Conservation (phyloP, 1,140 invertebrate genomes). For the Drosophila kikkawai region DNA sequence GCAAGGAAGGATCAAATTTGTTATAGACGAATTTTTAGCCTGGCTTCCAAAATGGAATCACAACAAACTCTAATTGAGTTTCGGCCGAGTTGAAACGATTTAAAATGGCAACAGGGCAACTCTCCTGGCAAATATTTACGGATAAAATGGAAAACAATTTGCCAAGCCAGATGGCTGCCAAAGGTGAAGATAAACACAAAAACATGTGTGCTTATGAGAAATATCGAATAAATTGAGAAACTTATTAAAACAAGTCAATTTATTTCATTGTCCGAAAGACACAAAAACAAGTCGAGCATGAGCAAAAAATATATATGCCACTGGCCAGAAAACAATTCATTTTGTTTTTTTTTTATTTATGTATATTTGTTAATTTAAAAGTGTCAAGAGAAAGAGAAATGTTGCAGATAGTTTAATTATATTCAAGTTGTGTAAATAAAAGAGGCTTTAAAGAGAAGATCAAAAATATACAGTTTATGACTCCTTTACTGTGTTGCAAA, state of each 20-base stretch:
- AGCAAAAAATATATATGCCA: not conserved
- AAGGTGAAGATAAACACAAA: slow-evolving; percentile 34
- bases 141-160: slow-evolving; percentile 42
- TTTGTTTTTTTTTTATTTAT: not conserved
- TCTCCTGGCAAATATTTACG: slow-evolving; percentile 20
- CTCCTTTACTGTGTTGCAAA: too few species aligned
- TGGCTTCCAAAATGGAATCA: slow-evolving; percentile 67
- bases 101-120: slow-evolving; percentile 44
- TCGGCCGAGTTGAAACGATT: slow-evolving; percentile 51
- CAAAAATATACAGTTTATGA: too few species aligned
- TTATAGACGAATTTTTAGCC: slow-evolving; percentile 46
- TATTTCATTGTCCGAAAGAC: not conserved
- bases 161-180: slow-evolving; percentile 29
- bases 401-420: not conserved
- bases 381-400: not conserved
- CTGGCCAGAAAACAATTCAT: not conserved
- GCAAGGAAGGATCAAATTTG: slow-evolving; percentile 37
- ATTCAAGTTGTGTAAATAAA: too few species aligned
- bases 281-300: not conserved
- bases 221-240: slow-evolving; percentile 34
- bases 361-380: too few species aligned
- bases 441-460: too few species aligned
- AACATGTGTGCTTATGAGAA: not conserved
- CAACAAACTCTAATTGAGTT: slow-evolving; percentile 80
- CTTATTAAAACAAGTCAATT: not conserved